Conservation (phyloP, 2,797 vertebrate genomes). For the Capromys pilorides region DNA sequence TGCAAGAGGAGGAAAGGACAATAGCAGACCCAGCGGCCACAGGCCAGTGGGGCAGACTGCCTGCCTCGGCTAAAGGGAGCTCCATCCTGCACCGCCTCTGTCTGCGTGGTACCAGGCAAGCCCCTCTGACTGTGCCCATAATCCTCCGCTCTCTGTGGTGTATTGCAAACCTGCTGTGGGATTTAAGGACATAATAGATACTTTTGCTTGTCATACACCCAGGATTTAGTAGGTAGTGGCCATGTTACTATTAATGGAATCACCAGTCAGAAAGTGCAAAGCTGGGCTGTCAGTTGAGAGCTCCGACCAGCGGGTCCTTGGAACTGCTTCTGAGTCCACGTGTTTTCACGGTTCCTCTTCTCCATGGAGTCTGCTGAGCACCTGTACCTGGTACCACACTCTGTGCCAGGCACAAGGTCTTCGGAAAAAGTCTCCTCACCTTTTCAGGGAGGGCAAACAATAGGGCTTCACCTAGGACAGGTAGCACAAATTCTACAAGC, state of each 20-base stretch:
- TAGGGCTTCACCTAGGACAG: not conserved
- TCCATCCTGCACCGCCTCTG: not conserved
- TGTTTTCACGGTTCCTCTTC: not conserved
- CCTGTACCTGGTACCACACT: accelerated
- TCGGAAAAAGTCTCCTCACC: not conserved
- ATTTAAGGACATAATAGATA: slow-evolving; percentile 1
- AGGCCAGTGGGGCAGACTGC: no score
- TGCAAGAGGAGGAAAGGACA: not conserved
- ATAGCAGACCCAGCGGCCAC: not conserved
- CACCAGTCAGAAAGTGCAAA: not conserved
- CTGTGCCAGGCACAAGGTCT: not conserved
- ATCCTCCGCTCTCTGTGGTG: not conserved
- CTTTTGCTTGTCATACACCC: not conserved
- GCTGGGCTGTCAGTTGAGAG: not conserved
- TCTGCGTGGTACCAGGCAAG: not conserved
- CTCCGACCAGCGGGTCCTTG: not conserved
- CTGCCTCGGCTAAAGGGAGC: not conserved
- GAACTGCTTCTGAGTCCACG: not conserved
- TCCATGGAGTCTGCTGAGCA: not conserved
- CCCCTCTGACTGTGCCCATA: not conserved
- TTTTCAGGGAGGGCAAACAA: not conserved
- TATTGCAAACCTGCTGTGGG: not conserved
- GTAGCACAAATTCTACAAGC: not conserved
- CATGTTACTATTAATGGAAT: not conserved
- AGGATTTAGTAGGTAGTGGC: slow-evolving; percentile 19